Conservation (phyloP, 2,113 vertebrate species). For the Alethe castanea region DNA sequence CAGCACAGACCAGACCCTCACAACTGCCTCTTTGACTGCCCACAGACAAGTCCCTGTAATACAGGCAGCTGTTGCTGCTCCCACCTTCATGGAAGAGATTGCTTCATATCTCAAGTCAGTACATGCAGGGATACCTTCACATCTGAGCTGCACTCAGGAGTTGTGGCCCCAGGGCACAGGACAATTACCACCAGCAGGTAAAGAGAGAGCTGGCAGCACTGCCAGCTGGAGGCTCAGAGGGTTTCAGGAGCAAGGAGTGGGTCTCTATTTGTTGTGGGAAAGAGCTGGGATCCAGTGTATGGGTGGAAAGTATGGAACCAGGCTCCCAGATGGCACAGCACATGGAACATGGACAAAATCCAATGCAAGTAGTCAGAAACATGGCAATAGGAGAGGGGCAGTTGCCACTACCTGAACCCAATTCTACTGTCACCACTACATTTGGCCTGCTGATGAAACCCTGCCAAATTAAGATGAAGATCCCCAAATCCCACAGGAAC, state of each 20-base stretch:
- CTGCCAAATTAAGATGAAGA: not conserved
- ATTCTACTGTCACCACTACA: not conserved
- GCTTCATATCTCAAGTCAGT: not conserved
- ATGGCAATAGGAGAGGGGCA: not conserved
- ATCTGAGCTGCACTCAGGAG: not conserved
- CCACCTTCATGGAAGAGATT: not conserved
- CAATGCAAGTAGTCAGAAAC: not conserved
- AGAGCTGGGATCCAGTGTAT: not conserved
- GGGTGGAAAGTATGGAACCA: not conserved
- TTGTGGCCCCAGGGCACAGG: accelerated
- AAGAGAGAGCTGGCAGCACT: not conserved
- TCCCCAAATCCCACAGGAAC: not conserved
- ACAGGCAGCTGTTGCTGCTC: not conserved
- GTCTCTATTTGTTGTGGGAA: not conserved
- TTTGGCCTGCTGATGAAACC: not conserved
- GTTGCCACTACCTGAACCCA: not conserved
- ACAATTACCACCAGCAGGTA: not conserved
- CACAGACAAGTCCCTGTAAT: not conserved
- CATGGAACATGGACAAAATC: not conserved
- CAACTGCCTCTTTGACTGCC: not conserved
- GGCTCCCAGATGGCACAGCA: not conserved
- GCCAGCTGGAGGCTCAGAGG: not conserved
- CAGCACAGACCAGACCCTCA: not conserved
- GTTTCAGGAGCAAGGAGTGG: not conserved
- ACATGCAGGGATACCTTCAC: accelerated